These are phyloP conservation scores for Helleia helle DNA, from an alignment of 2,888 invertebrate species.

Conservation along the genomic window DNA sequence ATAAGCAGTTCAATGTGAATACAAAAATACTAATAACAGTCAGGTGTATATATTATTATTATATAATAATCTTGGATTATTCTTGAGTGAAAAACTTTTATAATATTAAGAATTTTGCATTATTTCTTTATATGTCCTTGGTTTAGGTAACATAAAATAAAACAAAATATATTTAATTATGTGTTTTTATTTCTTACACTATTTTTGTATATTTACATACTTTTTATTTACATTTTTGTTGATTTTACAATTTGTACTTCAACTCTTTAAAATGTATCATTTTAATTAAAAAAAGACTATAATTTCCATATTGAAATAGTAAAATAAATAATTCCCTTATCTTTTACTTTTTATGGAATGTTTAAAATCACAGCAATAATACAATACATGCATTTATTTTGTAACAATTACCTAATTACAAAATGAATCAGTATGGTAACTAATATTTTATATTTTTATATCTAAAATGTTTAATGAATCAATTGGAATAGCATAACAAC, in stretches of 20 bases:
- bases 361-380: constrained; percentile 13
- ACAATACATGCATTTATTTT: constrained; percentile 4
- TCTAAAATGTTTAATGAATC: too few relatives aligned
- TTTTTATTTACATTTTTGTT: constrained; percentile 9
- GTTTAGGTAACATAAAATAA: constrained; percentile 3
- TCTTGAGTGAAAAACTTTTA: too few relatives aligned
- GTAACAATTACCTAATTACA: neutral
- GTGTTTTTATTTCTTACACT: constrained; percentile 20
- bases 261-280: constrained; percentile 3
- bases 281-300: neutral
- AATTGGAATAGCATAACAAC: neutral
- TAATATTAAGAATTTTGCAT: too few relatives aligned
- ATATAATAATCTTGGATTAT: too few relatives aligned
- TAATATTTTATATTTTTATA: too few relatives aligned
- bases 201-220: constrained; percentile 21
- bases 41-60: too few relatives aligned
- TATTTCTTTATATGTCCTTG: too few relatives aligned
- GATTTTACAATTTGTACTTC: neutral
- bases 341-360: constrained; percentile 12
- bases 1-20: too few relatives aligned
- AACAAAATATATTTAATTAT: constrained; percentile 12
- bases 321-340: constrained; percentile 7
- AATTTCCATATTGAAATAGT: constrained; percentile 4
- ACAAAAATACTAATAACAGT: too few relatives aligned
- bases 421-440: too few relatives aligned